Evolutionary conservation across 2,888 invertebrate genomes (phyloP), one percentile per base, ranked within the genome.

Genomic region (Xestia rhomboidea): DNA sequence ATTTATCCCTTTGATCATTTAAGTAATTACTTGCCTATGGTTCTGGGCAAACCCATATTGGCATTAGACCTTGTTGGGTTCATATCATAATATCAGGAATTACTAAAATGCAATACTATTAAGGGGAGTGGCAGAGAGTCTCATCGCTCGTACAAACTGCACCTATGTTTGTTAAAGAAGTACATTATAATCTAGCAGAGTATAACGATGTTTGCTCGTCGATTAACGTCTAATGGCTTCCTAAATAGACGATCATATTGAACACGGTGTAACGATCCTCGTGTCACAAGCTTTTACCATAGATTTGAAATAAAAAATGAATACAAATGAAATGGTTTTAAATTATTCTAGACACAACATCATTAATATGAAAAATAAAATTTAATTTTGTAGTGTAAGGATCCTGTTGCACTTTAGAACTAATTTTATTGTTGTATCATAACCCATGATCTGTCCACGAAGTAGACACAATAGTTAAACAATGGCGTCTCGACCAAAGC

Each of bases 141-240:
- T 21, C 0, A 11, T n/a, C 30, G n/a, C 38, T n/a, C 68, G 5
- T 15, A 2, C 4, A 54, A 75, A 24, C 46, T 75, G 30, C 63
- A 46, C 82, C 79, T 57, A 49, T 63, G 13, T 68, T 74, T 46
- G 49, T 30, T 13, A 49, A 24, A 18, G 27, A 30, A 34, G 1
- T 4, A 27, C 34, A 34, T 67, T 54, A 73, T 46, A 54, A 67
- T 74, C 21, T 49, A 68, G 10, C 54, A 46, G 15, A 54, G 18
- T 68, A 0, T 54, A 63, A 63, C n/a, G 76, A 76, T 68, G 82
- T 82, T 82, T 82, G 46, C 54, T 10, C 11, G 62, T 68, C 68
- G 41, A 82, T 82, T 68, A 82, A n/a, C 46, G 11, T 41, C 1
- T 54, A 79, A 57, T 63, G 46, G 18, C 21, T 63, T 46, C 15